Base-by-base conservation (phyloP, 2,113 vertebrate genomes). In the Cochlearius cochlearius region DNA sequence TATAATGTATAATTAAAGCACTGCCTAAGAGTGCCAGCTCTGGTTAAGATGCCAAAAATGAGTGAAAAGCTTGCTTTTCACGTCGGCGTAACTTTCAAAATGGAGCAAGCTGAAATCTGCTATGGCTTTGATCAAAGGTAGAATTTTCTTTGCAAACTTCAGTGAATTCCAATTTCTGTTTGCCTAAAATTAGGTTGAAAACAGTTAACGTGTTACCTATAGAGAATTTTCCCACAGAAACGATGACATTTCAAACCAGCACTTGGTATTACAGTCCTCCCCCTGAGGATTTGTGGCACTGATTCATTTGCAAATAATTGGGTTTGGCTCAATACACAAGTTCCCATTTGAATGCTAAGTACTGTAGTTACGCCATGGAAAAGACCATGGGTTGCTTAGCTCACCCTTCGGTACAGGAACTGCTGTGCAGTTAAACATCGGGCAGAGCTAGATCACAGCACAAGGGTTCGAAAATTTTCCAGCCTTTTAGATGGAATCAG, bases 1-100 rank as follows among this genome's bases (percentile, higher is more conserved):
- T 56, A 67, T 76, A 94, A 93, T 92, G 91, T 87, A 41, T 76
- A 95, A 95, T 96, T 96, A 95, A 88, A 86, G 85, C 82, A 90
- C 49, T 58, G 75, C 49, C 60, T 43, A 19, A 6, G 67, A 85
- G 14, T 89, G 87, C 84, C 78, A 92, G 82, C 83, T 19, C 64
- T 86, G 86, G 47, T 62, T 66, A 50, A 0, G 2, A 74, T 78
- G 95, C 92, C 89, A 96, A 83, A 84, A 47, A 6, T 62, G 2
- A 55, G 53, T 16, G 81, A 84, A 80, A 93, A 90, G n/a, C 58
- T 55, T 56, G 43, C 11, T 93, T 83, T 91, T 94, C 89, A 80
- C 68, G 38, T 62, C 5, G 0, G n/a, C 90, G 26, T 36, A 41
- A 60, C 43, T 88, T 94, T 80, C 68, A 76, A 55, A 94, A 82